Percentiles rank a stretch among this genome's conserved stretches.
Evolutionary conservation across 2,888 invertebrate genomes (phyloP).

Genomic region (Deroplatys truncata): DNA sequence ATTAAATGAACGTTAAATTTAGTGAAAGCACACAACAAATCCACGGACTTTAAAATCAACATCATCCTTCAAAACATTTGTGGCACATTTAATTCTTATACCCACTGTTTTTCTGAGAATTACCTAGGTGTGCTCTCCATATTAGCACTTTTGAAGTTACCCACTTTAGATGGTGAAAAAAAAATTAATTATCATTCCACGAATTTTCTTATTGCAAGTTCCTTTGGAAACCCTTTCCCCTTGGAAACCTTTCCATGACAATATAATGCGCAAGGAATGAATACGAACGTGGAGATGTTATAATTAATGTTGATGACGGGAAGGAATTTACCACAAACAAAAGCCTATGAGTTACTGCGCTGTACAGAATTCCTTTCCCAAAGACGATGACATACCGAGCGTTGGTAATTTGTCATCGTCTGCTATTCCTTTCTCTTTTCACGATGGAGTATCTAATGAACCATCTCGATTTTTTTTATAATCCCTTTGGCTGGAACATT

Average conservation of each 20-base stretch:
- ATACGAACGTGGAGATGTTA: not conserved
- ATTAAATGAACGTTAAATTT: too few relatives aligned
- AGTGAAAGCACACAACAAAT: too few relatives aligned
- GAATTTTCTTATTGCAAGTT: not conserved
- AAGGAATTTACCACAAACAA: not conserved
- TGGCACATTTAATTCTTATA: too few relatives aligned
- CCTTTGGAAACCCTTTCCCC: not conserved
- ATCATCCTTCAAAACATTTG: too few relatives aligned
- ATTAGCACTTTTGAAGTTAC: too few relatives aligned
- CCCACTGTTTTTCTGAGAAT: too few relatives aligned
- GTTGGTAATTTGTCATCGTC: not conserved
- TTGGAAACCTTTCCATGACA: not conserved
- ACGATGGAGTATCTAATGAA: not conserved
- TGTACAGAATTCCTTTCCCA: not conserved
- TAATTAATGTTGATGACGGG: constrained; percentile 6
- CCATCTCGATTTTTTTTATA: not conserved
- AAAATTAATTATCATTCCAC: not conserved
- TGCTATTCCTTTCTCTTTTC: not conserved
- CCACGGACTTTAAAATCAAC: too few relatives aligned
- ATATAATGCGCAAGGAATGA: not conserved
- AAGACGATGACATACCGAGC: not conserved
- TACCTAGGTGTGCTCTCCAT: too few relatives aligned
- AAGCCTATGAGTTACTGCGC: not conserved
- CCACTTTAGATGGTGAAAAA: too few relatives aligned
- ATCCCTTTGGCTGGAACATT: not conserved